Conservation (phyloP, 2,797 vertebrate species). For the Furcifer pardalis region DNA sequence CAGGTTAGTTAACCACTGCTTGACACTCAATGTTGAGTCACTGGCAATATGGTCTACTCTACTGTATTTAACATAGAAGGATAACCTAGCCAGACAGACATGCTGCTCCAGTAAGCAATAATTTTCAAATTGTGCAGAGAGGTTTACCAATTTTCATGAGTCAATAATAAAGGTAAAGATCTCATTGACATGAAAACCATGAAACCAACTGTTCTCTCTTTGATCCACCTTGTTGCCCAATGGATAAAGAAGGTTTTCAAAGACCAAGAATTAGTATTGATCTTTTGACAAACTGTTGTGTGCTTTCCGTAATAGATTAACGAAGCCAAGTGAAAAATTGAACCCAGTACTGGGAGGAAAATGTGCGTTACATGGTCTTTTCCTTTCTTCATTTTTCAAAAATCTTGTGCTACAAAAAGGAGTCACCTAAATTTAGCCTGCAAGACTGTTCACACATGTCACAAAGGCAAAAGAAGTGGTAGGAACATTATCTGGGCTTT, state of each 20-base stretch:
- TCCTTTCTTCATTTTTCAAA: background rate
- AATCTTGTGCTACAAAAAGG: conserved; percentile 37
- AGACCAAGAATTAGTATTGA: conserved; percentile 57
- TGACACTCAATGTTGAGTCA: no score
- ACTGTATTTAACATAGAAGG: no score
- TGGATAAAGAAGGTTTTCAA: conserved; percentile 48
- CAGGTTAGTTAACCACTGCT: no score
- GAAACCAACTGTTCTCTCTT: conserved; percentile 20
- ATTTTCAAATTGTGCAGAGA: background rate
- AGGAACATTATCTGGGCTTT: background rate
- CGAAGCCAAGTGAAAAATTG: conserved; percentile 45
- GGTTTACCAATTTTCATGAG: background rate
- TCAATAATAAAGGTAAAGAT: no score
- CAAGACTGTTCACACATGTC: background rate
- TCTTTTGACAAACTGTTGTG: conserved; percentile 49
- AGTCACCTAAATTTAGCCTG: background rate
- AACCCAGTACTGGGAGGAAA: conserved; percentile 36
- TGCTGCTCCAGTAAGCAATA: background rate
- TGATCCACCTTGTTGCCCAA: conserved; percentile 37
- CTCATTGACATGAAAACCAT: no score
- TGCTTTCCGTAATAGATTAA: conserved; percentile 47
- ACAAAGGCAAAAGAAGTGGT: background rate
- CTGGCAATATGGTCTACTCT: no score
- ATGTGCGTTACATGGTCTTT: conserved; percentile 21
- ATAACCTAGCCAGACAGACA: no score